Evolutionary conservation across 2,113 vertebrate genomes (phyloP), one percentile per base, ranked within the genome.

Genomic region (Coregonus clupeaformis): DNA sequence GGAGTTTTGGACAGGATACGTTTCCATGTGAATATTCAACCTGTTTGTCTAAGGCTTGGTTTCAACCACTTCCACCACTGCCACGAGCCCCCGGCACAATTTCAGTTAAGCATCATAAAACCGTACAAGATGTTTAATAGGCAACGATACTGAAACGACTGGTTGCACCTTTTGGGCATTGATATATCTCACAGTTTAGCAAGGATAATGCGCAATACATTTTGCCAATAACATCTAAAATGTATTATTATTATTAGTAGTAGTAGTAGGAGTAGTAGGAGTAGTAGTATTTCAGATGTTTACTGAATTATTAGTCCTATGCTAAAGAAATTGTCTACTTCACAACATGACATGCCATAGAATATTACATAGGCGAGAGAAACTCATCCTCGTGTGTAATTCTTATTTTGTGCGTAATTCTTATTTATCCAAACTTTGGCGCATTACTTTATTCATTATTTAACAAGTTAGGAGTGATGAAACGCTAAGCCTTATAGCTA

Each of bases 1-100:
- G 9, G 57, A 60, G 73, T 83, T 87, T 79, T 83, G 55, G 47
- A n/a, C 20, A 71, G 52, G 47, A 74, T 45, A 12, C 36, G 69
- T 78, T 84, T 74, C 77, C 69, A 55, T 79, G 86, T 88, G 78
- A 88, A 86, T 86, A 85, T 82, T 69, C 71, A 76, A 77, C 73
- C 76, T 81, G 84, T 85, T 86, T 86, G 83, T 82, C 78, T 85
- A 67, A 68, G 80, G 75, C 85, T 86, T 71, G 79, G 84, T 85
- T 87, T 82, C 80, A 79, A 84, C 82, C 85, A 78, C 84, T 81
- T 81, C 78, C 77, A 86, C 57, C 77, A 18, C 29, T 6, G 68
- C 72, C 82, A 73, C 62, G 52, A 68, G 84, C 86, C 89, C 74
- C 67, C 45, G 85, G 88, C 85, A 71, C 57, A 36, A 63, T 65